Evolutionary conservation across 2,888 invertebrate species (phyloP).

Genomic region (Elmis aenea): DNA sequence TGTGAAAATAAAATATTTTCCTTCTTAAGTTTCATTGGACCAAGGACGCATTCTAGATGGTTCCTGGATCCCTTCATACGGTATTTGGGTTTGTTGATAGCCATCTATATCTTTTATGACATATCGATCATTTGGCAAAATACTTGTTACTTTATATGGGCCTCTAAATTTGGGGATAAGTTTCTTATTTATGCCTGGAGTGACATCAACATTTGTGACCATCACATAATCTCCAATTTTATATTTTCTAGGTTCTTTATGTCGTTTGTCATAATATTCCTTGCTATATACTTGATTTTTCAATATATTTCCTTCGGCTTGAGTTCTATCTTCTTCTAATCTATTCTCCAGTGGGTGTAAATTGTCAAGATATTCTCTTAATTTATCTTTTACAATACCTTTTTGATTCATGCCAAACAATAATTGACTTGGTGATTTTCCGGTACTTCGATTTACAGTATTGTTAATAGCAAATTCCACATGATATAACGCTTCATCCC

Average conservation of each 20-base stretch:
- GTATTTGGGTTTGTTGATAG: no score
- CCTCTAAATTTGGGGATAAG: slow-evolving; percentile 28
- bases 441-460: slow-evolving; percentile 27
- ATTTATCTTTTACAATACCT: slow-evolving; percentile 5
- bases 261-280: slow-evolving; percentile 12
- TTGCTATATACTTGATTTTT: slow-evolving; percentile 10
- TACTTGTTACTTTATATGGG: slow-evolving; percentile 23
- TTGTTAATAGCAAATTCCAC: slow-evolving; percentile 26
- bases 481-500: slow-evolving; percentile 21
- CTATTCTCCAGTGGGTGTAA: no score
- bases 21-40: no score
- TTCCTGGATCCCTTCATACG: no score
- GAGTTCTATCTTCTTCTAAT: slow-evolving; percentile 11
- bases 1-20: no score
- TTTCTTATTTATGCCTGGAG: slow-evolving; percentile 17
- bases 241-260: slow-evolving; percentile 19
- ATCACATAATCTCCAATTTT: slow-evolving; percentile 22
- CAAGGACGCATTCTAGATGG: no score
- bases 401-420: slow-evolving; percentile 30
- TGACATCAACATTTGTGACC: slow-evolving; percentile 21
- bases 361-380: slow-evolving; percentile 9
- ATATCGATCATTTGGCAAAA: slow-evolving; percentile 23
- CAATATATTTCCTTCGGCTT: slow-evolving; percentile 9
- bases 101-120: slow-evolving; percentile 16
- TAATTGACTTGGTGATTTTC: slow-evolving; percentile 28